Base-by-base conservation (phyloP, 2,888 invertebrate species). In the Drosophila phalerata region DNA sequence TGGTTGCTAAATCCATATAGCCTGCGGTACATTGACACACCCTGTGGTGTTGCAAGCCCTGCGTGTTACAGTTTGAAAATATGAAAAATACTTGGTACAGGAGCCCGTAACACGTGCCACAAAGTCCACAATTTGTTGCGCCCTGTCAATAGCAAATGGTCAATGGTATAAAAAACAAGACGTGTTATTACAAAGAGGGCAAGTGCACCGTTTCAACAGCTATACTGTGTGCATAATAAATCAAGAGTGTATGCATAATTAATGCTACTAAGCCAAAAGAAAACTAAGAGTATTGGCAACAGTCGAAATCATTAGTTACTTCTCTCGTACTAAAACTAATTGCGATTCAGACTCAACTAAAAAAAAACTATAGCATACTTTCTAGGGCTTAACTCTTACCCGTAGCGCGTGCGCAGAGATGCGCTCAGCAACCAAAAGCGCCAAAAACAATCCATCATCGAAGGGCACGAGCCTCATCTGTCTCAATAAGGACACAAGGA, bases 361-460 rank as follows among this genome's bases (percentile, higher is more conserved):
- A 30, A 11, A 53, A 53, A 11, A 65, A 71, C 13, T 53, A 51
- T 70, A 69, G 77, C 83, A 73, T 73, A 81, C 79, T 73, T 73
- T 76, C 43, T 48, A 17, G 77, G 55, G 69, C 64, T 55, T 51
- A 34, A 48, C 28, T 64, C 84, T 85, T 84, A 85, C 85, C 85
- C 79, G 81, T 70, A 85, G 73, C 85, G 85, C 85, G 80, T 85
- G 85, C 86, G 85, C 83, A 85, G 48, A 64, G 74, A 22, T 38
- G 57, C 60, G 37, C 73, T 72, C 19, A 69, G 69, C 62, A 84
- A 75, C 72, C 75, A 85, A 69, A 83, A 77, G 53, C 81, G 85
- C 67, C 85, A 75, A 76, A 85, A 82, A 84, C 86, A 84, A 79
- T 85, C 86, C 86, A 84, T 80, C 81, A 79, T 82, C 67, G 47